A percentile compares a stretch with the other conserved stretches of the same genome.
phyloP scores from a whole-genome alignment of 2,888 invertebrate genomes.

The Spisula subtruncata region DNA sequence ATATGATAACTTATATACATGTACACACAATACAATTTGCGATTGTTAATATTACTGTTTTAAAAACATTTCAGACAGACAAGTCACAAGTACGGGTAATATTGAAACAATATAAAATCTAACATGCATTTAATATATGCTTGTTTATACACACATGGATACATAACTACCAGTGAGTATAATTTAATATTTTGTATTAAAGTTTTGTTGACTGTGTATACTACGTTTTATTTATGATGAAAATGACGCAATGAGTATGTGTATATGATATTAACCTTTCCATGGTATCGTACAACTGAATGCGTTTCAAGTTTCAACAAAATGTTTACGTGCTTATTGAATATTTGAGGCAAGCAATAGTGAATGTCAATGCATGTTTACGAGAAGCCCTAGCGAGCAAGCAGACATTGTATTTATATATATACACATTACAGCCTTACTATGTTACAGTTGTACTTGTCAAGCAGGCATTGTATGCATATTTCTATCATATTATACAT shows the following conservation, averaged over 20 bases:
- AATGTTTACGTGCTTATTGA: background rate
- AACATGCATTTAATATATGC: background rate
- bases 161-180: background rate
- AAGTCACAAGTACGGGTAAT: constrained; percentile 9
- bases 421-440: background rate
- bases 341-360: constrained; percentile 18
- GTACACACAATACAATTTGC: background rate
- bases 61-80: background rate
- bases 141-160: background rate
- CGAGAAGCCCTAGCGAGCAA: background rate
- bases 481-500: background rate
- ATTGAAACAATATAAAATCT: background rate
- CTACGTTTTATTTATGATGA: background rate
- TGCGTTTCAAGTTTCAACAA: constrained; percentile 21
- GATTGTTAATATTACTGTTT: background rate
- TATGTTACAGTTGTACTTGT: no score
- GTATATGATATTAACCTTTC: background rate
- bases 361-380: background rate
- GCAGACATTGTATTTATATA: background rate
- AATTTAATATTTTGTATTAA: background rate
- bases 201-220: background rate
- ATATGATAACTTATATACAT: background rate
- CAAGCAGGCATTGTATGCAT: background rate
- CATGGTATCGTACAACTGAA: background rate
- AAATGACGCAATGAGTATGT: background rate